Evolutionary conservation across 1,140 invertebrate species (phyloP).

Genomic region (Trachymyrmex septentrionalis): DNA sequence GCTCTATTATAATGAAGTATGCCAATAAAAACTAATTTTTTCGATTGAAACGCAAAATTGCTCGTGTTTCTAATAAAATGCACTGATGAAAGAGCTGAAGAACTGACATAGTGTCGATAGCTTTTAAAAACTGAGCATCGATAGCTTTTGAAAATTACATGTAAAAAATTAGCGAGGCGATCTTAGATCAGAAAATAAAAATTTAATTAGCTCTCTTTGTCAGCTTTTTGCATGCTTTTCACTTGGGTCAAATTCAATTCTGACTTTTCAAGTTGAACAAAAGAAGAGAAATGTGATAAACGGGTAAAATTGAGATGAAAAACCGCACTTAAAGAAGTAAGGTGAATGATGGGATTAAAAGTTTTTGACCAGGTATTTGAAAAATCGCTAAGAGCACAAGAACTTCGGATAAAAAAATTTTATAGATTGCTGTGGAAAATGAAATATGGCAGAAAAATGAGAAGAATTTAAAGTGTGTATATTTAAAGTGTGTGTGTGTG

Average conservation of each 20-base stretch:
- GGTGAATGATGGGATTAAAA: conserved; percentile 23
- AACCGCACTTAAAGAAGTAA: conserved; percentile 8
- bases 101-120: conserved; percentile 6
- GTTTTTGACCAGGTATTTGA: conserved; percentile 27
- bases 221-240: conserved; percentile 4
- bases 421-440: not conserved
- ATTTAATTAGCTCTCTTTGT: conserved; percentile 41
- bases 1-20: conserved; percentile 13
- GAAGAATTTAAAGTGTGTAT: not conserved
- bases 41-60: conserved; percentile 31
- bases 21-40: conserved; percentile 16
- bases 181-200: conserved; percentile 7
- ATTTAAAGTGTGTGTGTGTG: not conserved
- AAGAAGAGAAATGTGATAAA: conserved; percentile 29
- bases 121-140: conserved; percentile 5
- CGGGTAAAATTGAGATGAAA: conserved; percentile 30
- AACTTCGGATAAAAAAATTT: not conserved
- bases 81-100: not conserved
- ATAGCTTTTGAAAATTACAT: conserved; percentile 11
- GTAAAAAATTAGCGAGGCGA: conserved; percentile 15
- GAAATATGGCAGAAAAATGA: not conserved
- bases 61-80: not conserved
- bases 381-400: conserved; percentile 15
- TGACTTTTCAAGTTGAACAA: conserved; percentile 47
- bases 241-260: conserved; percentile 26